Base-by-base conservation (phyloP, 1,140 invertebrate genomes). In the Lordiphosa mommai region DNA sequence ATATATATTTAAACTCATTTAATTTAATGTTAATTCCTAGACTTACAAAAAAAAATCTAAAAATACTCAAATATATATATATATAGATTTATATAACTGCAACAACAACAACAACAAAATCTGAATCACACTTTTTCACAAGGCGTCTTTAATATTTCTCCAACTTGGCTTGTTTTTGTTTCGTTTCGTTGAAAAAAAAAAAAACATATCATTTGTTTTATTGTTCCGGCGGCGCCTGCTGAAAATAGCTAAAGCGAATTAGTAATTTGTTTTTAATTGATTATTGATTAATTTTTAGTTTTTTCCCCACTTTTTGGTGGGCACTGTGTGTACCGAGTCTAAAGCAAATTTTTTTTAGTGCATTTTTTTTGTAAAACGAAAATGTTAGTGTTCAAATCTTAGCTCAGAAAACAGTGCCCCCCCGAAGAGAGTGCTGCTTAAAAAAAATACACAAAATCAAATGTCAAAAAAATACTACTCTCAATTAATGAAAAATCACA, bases 311-410 rank as follows among this genome's bases (percentile, higher is more conserved):
- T 58, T 60, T 71, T 64, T 27, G 23, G 5, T 7, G 23, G 60
- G 77, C 76, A 82, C 76, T 80, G 71, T 55, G 23, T n/a, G 43
- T 48, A 27, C 38, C 36, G 44, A 53, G 66, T 56, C 49, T 63
- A 38, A 58, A 82, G 76, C 66, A 82, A 80, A n/a, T n/a, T 27
- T 27, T 65, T 82, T 64, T 61, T 82, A 82, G 71, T 76, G 59
- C 76, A 80, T 80, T 82, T 80, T 74, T 51, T 76, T 38, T 61
- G 49, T 48, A 65, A 65, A 55, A 53, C 36, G 36, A 65, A 71
- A 84, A 72, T 84, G 77, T 84, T 84, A 84, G 79, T 84, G 77
- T 77, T 84, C 79, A 84, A 82, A 84, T 47, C 61, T 76, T 84
- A 57, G 77, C 77, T 61, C 76, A 49, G 68, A 53, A 69, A 71